Evolutionary conservation across 2,888 invertebrate genomes (phyloP), one percentile per base, ranked within the genome.

Genomic region (Blera fallax): DNA sequence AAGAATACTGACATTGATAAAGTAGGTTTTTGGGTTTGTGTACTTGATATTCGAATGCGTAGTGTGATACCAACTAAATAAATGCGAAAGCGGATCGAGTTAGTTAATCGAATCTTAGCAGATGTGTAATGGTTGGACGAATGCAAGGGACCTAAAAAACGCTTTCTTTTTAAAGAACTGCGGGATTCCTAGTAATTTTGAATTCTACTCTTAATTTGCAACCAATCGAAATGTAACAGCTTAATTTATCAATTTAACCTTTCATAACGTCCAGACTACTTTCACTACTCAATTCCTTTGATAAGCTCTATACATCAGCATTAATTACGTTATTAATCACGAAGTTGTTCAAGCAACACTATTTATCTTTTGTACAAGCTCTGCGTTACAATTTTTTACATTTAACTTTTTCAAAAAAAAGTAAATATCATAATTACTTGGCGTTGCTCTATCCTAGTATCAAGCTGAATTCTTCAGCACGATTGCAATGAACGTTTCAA

Each of bases 311-410:
- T 7, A 6, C 73, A 50, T 60, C 52, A 52, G 24, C 37, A 60
- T 56, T 45, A 40, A 56, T 40, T 70, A 69, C n/a, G 34, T 62
- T 60, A 80, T 84, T 70, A 74, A 80, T 84, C 80, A 79, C 54
- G 43, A 69, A 64, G 43, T 64, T 80, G 79, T 74, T 64, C 27
- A 40, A 54, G 7, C 73, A 80, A 56, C 62, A 56, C 29, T 18
- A 83, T 83, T 69, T 74, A 79, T 79, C 83, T 65, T n/a, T 50
- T 72, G 40, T 52, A 73, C 50, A 60, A 54, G n/a, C 8, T 56
- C 37, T 65, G 7, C n/a, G 37, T 10, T 60, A 72, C 50, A 60
- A 14, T 73, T 76, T 50, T 58, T 40, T 24, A 24, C 24, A 27
- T 16, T 58, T 34, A 27, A 40, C 21, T 32, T 70, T 62, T 10